Evolutionary conservation across 2,797 vertebrate species (phyloP), one percentile per base, ranked within the genome.

Genomic region (Coendou prehensilis): DNA sequence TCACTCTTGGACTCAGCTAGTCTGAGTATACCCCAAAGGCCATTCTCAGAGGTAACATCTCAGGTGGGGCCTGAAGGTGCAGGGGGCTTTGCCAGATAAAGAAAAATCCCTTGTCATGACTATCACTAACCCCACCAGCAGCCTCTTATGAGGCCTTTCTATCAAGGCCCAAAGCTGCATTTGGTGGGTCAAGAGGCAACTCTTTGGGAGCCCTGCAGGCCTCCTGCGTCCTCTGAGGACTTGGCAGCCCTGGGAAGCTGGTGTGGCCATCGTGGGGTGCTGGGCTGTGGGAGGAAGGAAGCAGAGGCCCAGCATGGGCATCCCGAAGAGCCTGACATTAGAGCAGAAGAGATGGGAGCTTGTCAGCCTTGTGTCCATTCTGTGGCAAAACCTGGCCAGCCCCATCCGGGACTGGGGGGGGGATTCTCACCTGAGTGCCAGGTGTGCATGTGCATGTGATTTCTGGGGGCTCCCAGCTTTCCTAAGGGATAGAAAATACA

Each of bases 191-290:
- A 15, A 3, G 9, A 59, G 45, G 37, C 50, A 8, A 0, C 78
- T 4, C 57, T 30, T 57, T 20, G 5, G 18, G n/a, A 37, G 0
- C 63, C 56, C 67, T 11, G 6, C 20, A 2, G 47, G 75, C 45
- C 9, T 23, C 17, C 5, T 4, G 22, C 3, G 13, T 3, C 20
- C 18, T 1, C 82, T 4, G 0, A 45, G 67, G 54, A 22, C 22
- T 11, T 13, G 5, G 6, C 15, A 17, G 45, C 37, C 63, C 63
- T 67, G 6, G 1, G 13, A 37, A 10, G 18, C 33, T 15, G 0
- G 4, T 8, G 8, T 0, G 0, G 87, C n/a, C n/a, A 23, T 22
- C 13, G 1, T 0, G 2, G 26, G 59, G 54, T 0, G 2, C 28
- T 30, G 15, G 47, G 47, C 75, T 78, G 47, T 52, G 52, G 41